Evolutionary conservation across 2,888 invertebrate species (phyloP).

Genomic region (Eupithecia subumbrata): DNA sequence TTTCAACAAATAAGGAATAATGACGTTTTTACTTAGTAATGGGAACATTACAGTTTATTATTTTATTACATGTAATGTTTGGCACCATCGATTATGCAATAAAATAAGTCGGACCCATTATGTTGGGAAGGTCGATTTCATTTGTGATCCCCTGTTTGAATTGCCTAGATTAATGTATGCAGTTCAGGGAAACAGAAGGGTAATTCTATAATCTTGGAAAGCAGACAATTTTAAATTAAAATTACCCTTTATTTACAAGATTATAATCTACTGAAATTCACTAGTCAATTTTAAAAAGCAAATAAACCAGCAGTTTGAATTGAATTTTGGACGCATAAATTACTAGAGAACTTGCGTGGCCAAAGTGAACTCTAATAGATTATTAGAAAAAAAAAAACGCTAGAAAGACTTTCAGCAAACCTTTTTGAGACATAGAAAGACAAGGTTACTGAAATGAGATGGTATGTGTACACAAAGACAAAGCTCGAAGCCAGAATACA

Average conservation of each 20-base stretch:
- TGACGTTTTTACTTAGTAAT: not conserved
- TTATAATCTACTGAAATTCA: not conserved
- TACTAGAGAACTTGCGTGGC: not conserved
- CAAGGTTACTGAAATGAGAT: not conserved
- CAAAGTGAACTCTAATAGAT: not conserved
- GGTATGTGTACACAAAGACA: no score
- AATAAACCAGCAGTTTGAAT: not conserved
- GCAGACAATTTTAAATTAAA: no score
- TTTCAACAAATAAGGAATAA: not conserved
- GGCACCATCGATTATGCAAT: slow-evolving; percentile 38
- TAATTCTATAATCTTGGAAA: not conserved
- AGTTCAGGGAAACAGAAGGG: not conserved
- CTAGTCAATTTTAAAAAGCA: not conserved
- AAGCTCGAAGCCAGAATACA: no score
- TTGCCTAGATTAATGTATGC: slow-evolving; percentile 47
- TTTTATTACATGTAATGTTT: slow-evolving; percentile 7
- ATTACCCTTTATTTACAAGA: no score
- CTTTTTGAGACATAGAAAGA: not conserved
- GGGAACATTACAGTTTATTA: not conserved
- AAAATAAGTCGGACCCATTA: slow-evolving; percentile 46
- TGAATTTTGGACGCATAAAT: not conserved
- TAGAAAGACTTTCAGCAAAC: not conserved
- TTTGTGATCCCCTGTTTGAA: slow-evolving; percentile 70
- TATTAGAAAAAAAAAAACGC: not conserved
- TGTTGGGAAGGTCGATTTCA: slow-evolving; percentile 72